These are phyloP conservation scores for Brachypodius melanocephalos DNA, from an alignment of 2,113 vertebrate genomes.

Conservation along the genomic window DNA sequence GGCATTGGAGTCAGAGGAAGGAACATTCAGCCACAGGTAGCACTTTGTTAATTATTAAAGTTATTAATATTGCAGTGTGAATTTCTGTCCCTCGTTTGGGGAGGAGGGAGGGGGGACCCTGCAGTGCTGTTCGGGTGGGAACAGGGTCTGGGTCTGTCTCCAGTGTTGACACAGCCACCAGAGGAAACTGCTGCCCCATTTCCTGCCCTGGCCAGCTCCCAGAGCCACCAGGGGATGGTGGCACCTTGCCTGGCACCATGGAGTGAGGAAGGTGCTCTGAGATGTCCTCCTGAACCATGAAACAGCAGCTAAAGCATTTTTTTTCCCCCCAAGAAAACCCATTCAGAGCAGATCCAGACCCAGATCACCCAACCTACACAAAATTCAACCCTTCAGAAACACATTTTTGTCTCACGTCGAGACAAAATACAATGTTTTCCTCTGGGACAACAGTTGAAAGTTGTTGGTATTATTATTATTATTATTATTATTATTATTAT, in stretches of 20 bases:
- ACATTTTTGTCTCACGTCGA: not conserved
- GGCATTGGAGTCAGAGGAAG: not conserved
- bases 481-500: no score
- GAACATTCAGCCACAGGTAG: constrained; percentile 11
- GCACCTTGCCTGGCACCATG: not conserved
- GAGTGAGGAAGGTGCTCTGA: rapidly evolving
- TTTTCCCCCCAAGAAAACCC: not conserved
- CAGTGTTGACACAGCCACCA: not conserved
- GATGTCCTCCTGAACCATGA: rapidly evolving
- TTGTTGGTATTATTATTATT: no score
- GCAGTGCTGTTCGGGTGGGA: not conserved
- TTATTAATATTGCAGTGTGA: constrained; percentile 36
- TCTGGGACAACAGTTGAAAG: not conserved
- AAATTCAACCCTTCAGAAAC: not conserved
- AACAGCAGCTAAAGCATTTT: not conserved
- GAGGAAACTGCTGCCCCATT: not conserved
- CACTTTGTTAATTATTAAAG: constrained; percentile 46
- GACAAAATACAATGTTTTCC: not conserved
- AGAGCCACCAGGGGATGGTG: not conserved
- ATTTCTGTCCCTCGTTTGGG: not conserved
- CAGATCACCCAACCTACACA: not conserved
- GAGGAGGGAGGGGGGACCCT: not conserved
- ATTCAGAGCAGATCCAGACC: not conserved
- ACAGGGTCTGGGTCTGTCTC: not conserved
- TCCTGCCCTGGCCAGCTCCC: not conserved